phyloP scores from a whole-genome alignment of 2,888 invertebrate species.

The Polydrusus tereticollis region DNA sequence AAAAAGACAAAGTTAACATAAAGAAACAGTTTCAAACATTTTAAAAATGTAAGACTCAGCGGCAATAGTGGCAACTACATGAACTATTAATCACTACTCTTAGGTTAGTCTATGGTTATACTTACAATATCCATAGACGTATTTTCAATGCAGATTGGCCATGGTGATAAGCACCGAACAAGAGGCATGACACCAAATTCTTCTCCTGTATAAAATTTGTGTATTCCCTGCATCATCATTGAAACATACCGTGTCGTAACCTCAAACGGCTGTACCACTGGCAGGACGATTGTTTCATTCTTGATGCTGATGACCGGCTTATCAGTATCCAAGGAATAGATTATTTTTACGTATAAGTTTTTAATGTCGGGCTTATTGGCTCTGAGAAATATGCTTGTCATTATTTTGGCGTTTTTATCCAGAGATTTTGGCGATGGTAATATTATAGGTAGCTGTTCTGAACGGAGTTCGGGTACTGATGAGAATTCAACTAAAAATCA shows the following conservation, averaged over 20 bases:
- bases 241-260: slow-evolving; percentile 76
- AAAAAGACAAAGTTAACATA: too few species aligned
- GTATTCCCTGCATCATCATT: slow-evolving; percentile 73
- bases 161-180: slow-evolving; percentile 77
- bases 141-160: slow-evolving; percentile 76
- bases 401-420: slow-evolving; percentile 53
- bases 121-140: slow-evolving; percentile 75
- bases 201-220: slow-evolving; percentile 77
- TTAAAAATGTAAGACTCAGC: too few species aligned
- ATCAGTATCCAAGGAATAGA: slow-evolving; percentile 67
- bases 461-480: slow-evolving; percentile 65
- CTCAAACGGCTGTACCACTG: slow-evolving; percentile 80
- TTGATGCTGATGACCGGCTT: slow-evolving; percentile 70
- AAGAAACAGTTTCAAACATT: too few species aligned
- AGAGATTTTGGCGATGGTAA: slow-evolving; percentile 62
- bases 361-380: slow-evolving; percentile 75
- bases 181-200: slow-evolving; percentile 79
- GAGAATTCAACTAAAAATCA: slow-evolving; percentile 70
- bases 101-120: too few species aligned
- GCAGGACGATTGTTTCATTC: slow-evolving; percentile 73
- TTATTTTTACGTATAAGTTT: slow-evolving; percentile 71
- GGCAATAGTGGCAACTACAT: too few species aligned
- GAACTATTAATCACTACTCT: too few species aligned
- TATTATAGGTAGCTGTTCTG: slow-evolving; percentile 68
- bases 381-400: slow-evolving; percentile 71